Percentiles rank a stretch among this genome's conserved stretches.
phyloP scores from a whole-genome alignment of 2,113 vertebrate species.

The Lamprotornis superbus region DNA sequence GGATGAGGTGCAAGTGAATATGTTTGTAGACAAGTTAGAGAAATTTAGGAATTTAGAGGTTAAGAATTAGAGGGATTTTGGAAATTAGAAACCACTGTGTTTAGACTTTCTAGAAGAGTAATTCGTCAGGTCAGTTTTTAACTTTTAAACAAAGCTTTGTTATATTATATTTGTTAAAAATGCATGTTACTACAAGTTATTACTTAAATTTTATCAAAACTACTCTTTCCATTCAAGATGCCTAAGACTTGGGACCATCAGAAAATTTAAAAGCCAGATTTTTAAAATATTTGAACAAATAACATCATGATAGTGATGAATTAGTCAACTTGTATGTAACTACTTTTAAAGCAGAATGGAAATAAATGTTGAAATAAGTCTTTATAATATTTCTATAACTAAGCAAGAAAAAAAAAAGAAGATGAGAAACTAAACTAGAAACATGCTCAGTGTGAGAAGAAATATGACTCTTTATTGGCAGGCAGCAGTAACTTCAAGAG shows the following conservation, averaged over 20 bases:
- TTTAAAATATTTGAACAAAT: not conserved
- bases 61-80: not conserved
- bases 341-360: not conserved
- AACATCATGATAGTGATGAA: not conserved
- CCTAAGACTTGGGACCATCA: not conserved
- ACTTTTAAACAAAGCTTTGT: not conserved
- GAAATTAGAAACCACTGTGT: not conserved
- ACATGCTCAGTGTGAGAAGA: not conserved
- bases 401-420: not conserved
- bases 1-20: not conserved
- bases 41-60: not conserved
- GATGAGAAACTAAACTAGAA: not conserved
- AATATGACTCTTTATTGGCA: not conserved
- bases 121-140: not conserved
- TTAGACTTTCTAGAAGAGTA: not conserved
- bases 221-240: not conserved
- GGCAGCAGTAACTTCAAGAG: not conserved
- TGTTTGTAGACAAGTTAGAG: not conserved
- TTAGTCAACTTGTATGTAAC: not conserved
- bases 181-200: not conserved
- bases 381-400: not conserved
- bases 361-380: not conserved
- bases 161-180: not conserved
- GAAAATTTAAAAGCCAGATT: not conserved
- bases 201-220: not conserved